Base-by-base conservation (phyloP, 1,140 invertebrate genomes). In the Protaetia brevitarsis region DNA sequence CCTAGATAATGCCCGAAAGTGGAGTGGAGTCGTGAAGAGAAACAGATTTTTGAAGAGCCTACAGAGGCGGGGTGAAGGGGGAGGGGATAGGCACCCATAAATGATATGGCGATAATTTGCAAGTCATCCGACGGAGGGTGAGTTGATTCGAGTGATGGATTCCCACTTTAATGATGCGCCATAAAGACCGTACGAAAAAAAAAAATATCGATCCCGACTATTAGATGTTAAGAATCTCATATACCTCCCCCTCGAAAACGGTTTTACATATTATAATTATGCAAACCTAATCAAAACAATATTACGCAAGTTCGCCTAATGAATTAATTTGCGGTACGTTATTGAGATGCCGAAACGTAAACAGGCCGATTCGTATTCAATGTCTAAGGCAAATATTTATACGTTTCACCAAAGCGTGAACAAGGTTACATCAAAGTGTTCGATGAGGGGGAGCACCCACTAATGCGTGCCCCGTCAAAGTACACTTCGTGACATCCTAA, bases 291-390 rank as follows among this genome's bases (percentile, higher is more conserved):
- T 76, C 73, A 72, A 76, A 76, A 76, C 73, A 76, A 34, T 51
- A 74, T 74, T 74, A 74, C 71, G 68, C 72, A 72, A 31, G 64
- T 69, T 64, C 67, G 65, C 70, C 69, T 75, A 76, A 75, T 74
- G 71, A 76, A 71, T 74, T 75, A 76, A 76, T 76, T 76, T 75
- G 75, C 74, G 74, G 72, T 70, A 69, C 74, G 74, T 76, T 76
- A 74, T 76, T 76, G 63, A 65, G 71, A 67, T 66, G 59, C 60
- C 65, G 63, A 63, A 66, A 60, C 26, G 71, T 68, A 76, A 76
- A 76, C 71, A 71, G 64, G 63, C 65, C 62, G 58, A 69, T 73
- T 45, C 41, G 66, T 71, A 63, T 67, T 68, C 72, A 72, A 72
- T 69, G 66, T 70, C 60, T 31, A 72, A 68, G 67, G 69, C 75